Base-by-base conservation (phyloP, 2,888 invertebrate species). In the Ophioninae sp. region DNA sequence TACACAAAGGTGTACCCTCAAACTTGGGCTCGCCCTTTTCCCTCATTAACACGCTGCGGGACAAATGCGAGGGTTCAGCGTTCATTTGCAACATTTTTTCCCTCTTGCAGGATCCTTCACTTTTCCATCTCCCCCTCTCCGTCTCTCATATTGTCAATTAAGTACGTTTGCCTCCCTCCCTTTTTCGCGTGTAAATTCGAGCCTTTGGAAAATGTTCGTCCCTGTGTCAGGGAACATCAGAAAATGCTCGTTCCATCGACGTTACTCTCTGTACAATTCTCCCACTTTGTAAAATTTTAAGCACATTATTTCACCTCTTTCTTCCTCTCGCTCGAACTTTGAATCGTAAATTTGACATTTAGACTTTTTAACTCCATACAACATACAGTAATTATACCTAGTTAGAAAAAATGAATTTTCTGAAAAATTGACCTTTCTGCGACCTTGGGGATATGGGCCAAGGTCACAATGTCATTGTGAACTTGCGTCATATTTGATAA, bases 1-100 rank as follows among this genome's bases (percentile, higher is more conserved):
- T 79, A 75, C 79, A 83, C 86, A 86, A 86, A 85, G 81, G 85
- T 84, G 84, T 81, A 74, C 86, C 85, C 82, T 86, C 75, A 86
- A 86, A 82, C 83, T 81, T 59, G 69, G 67, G 59, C 79, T 82
- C 67, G 73, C 76, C 73, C 76, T 83, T 86, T 85, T 81, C 79
- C 79, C 81, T 86, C 85, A 86, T 86, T 85, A 86, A 86, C 82
- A 85, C 79, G 71, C 59, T 76, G 63, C 79, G 64, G 61, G 72
- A 56, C 79, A 22, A 72, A 65, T 44, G 13, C 22, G 23, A 56
- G 74, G 22, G 13, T 41, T 69, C 63, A 22, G 61, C 74, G 85
- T 81, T 83, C 82, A 85, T 86, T 83, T 74, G 79, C 79, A 71
- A 67, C 82, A 85, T 83, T 80, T 80, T 80, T 85, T 86, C 9